Evolutionary conservation across 2,113 vertebrate genomes (phyloP), one percentile per base, ranked within the genome.

Genomic region (Edolisoma coerulescens): DNA sequence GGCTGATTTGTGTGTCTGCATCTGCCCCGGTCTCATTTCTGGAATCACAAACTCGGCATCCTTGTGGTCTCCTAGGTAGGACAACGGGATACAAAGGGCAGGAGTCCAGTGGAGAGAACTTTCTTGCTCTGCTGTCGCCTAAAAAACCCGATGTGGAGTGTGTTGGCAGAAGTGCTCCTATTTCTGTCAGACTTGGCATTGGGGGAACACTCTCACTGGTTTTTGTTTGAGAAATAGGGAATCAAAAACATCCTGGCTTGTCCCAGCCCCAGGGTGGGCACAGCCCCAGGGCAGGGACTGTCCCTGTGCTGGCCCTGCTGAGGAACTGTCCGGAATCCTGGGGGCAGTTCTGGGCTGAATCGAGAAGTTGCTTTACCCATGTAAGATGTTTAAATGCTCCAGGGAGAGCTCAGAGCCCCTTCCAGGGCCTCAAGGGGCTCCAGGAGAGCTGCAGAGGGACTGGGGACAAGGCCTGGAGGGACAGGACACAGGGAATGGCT

Each of bases 341-440:
- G 17, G 13, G 26, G 30, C 52, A 68, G 21, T 45, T 68, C 63
- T 32, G 61, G 37, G 27, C 17, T 59, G 24, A 59, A 9, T 21
- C 13, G 30, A 50, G 61, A 50, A 35, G 60, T 12, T 59, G 7
- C 6, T 86, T 50, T 8, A 37, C 11, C 61, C 41, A 1, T 9
- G 0, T 16, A 4, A 75, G 11, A 9, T 22, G 14, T 59, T 76
- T 10, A 22, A 76, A 86, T 50, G 6, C 6, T 59, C 44, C 37
- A 59, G 21, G 37, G 61, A 44, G 21, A 67, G 52, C 37, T 50
- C 0, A 0, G 1, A 67, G n/a, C 33, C 0, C 64, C 2, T 57
- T 0, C 0, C 52, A 57, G 35, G 9, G n/a, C 28, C 59, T 47
- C 0, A 8, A 64, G 60, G 30, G 32, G 71, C 53, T 86, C 52